Base-by-base conservation (phyloP, 92 coral and sea anemone species). In the Palythoa caribaeorum region DNA sequence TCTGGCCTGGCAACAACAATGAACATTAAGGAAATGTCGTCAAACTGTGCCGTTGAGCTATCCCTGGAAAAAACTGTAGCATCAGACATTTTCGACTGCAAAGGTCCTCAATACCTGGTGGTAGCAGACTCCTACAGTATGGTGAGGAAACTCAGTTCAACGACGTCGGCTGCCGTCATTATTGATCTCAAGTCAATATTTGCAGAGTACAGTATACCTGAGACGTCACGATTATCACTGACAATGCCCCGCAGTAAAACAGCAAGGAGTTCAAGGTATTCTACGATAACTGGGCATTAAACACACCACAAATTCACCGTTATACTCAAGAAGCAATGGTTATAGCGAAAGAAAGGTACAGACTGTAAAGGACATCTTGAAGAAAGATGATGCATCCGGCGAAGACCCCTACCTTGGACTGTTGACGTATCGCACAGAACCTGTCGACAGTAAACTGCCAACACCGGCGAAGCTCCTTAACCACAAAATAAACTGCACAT, bases 281-380 rank as follows among this genome's bases (percentile, higher is more conserved):
- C 78, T 83, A 80, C 44, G 28, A 21, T 5, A 50, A 78, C 15
- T 90, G 86, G 86, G 88, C 15, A 84, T 93, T 6, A 38, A 79
- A 9, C 92, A 93, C 66, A 84, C 80, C 17, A 87, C 92, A 28
- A 90, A 88, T 28, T 92, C 92, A 7, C 90, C 92, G n/a, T 39
- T 68, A 63, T 78, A 83, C 66, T 89, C 92, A 65, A 80, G 73
- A 71, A 84, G 87, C 78, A 88, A 88, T 69, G 91, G 92, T 17
- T 88, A 84, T 69, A 78, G 60, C 19, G 89, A 74, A 69, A 71
- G 93, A 38, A 71, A 63, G 78, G 83, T 84, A 12, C 89, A 88
- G 55, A 91, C 94, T 12, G 66, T 88, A 20, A 84, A 84, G 66
- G 84, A 84, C 69, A 70, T 91, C 2, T 79, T 88, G 14, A 63